Evolutionary conservation across 2,113 vertebrate species (phyloP).

Genomic region (Stigmatopora nigra): DNA sequence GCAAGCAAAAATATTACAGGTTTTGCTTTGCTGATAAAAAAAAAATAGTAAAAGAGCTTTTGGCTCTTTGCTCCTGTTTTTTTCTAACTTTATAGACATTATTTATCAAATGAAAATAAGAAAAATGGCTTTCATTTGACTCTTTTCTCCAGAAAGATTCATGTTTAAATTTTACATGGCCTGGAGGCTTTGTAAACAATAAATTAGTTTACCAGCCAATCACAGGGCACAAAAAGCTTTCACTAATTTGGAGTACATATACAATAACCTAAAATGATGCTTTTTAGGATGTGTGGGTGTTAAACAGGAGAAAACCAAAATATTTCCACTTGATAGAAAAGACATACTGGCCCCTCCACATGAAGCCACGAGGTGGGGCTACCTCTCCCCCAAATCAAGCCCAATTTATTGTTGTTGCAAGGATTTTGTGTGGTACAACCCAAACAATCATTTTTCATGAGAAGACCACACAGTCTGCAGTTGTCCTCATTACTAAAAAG

Average conservation of each 20-base stretch:
- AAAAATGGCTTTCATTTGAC: constrained; percentile 31
- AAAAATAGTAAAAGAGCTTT: constrained; percentile 52
- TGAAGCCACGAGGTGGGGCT: constrained; percentile 69
- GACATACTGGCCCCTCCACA: background rate
- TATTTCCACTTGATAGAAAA: no score
- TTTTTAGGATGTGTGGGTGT: no score
- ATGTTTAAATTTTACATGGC: constrained; percentile 25
- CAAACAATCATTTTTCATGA: constrained; percentile 66
- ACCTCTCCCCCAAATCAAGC: constrained; percentile 46
- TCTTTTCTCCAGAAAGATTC: constrained; percentile 22
- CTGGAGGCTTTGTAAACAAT: no score
- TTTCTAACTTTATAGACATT: constrained; percentile 49
- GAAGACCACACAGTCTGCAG: constrained; percentile 62
- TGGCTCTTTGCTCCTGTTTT: constrained; percentile 49
- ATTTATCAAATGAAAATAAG: constrained; percentile 63
- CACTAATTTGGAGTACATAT: no score
- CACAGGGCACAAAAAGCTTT: no score
- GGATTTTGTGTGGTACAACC: constrained; percentile 48
- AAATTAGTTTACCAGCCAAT: no score
- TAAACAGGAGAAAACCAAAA: no score
- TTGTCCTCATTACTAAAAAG: constrained; percentile 75
- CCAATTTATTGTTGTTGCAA: constrained; percentile 26
- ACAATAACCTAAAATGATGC: no score
- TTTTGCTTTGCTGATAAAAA: constrained; percentile 66
- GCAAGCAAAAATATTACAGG: constrained; percentile 61